A percentile compares a stretch with the other conserved stretches of the same genome.
Conservation (phyloP, 2,113 vertebrate genomes). For the Rafetus swinhoei region DNA sequence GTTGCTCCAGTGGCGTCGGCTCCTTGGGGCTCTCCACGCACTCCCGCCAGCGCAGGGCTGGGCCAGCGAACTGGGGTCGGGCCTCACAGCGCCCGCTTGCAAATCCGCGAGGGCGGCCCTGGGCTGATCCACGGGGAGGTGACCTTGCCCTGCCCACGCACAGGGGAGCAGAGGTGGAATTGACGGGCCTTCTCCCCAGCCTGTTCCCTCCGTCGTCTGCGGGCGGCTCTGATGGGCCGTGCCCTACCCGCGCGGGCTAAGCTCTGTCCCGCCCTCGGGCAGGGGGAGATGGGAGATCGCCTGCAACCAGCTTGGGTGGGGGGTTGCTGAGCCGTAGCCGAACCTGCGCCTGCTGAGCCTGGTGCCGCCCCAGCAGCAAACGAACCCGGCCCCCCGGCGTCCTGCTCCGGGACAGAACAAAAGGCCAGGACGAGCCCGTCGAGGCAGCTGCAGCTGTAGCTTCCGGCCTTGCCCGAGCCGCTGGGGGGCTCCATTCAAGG, state of each 20-base stretch:
- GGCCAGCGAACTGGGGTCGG: neutral
- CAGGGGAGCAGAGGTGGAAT: neutral
- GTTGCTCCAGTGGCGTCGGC: neutral
- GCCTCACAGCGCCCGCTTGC: neutral
- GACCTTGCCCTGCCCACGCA: neutral
- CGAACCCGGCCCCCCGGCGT: neutral
- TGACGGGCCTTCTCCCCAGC: neutral
- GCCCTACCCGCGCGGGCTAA: neutral
- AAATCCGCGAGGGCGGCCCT: neutral
- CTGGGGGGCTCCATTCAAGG: fast-evolving
- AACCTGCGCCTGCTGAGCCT: neutral
- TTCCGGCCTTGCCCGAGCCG: too few relatives aligned
- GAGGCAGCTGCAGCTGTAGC: too few relatives aligned
- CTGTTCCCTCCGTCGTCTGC: neutral
- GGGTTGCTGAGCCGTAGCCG: neutral
- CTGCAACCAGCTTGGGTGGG: neutral
- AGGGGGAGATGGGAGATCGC: neutral
- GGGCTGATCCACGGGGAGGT: too few relatives aligned
- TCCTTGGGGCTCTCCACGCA: neutral
- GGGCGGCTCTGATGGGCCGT: neutral
- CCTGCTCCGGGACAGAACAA: neutral
- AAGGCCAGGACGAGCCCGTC: neutral
- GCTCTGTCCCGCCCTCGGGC: too few relatives aligned
- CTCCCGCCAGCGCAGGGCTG: neutral
- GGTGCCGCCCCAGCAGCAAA: neutral